Conservation (phyloP, 2,113 vertebrate species). For the Hippopotamus amphibius region DNA sequence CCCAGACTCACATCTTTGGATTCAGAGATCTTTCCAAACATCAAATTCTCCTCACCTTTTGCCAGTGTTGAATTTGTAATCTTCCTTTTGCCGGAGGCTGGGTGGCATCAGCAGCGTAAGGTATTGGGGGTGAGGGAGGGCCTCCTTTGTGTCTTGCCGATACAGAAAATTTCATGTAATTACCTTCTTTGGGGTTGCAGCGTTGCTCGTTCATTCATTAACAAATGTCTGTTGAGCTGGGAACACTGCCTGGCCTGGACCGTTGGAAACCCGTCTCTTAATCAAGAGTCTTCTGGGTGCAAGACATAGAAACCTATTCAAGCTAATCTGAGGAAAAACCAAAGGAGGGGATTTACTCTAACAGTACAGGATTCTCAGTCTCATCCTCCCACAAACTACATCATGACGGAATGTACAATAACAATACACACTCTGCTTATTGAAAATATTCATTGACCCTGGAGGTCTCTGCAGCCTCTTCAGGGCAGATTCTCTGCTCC, state of each 20-base stretch:
- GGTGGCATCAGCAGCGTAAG: background rate
- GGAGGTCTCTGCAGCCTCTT: background rate
- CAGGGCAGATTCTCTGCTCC: background rate
- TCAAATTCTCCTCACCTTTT: background rate
- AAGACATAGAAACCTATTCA: conserved; percentile 1
- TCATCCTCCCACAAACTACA: background rate
- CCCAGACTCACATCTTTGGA: background rate
- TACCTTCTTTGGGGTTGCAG: conserved; percentile 14
- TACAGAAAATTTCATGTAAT: background rate
- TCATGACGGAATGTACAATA: background rate
- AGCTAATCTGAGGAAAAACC: background rate
- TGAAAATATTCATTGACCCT: background rate
- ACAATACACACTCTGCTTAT: background rate
- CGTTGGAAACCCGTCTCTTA: conserved; percentile 57
- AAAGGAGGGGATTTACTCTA: background rate
- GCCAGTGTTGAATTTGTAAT: background rate
- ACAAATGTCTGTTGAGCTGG: conserved; percentile 27
- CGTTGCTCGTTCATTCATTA: conserved; percentile 48
- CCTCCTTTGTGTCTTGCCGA: background rate
- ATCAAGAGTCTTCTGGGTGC: conserved; percentile 53
- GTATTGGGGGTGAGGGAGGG: background rate
- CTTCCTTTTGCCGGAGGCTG: background rate
- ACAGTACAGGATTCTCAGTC: background rate
- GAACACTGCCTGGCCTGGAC: background rate
- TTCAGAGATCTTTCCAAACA: background rate